Percentiles rank a stretch among this genome's conserved stretches.
These are phyloP conservation scores for Scolanthus callimorphus DNA, from an alignment of 92 coral and sea anemone species.

Conservation along the genomic window DNA sequence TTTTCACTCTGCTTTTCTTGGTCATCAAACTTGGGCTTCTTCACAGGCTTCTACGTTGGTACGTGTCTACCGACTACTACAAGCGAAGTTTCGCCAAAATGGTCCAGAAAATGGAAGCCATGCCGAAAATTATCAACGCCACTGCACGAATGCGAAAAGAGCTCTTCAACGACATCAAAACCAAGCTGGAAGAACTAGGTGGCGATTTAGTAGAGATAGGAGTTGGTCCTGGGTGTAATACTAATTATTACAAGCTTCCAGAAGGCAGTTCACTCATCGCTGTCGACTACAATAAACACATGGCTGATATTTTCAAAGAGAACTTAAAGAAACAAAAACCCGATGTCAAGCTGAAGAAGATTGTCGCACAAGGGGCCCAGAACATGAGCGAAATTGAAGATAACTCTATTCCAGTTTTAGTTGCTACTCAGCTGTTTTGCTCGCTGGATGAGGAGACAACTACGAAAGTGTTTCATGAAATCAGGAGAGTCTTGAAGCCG, in stretches of 20 bases:
- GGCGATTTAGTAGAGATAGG: conserved; percentile 71
- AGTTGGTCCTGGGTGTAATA: conserved; percentile 59
- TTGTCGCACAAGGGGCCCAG: conserved; percentile 46
- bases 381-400: conserved; percentile 51
- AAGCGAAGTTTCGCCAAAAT: neutral
- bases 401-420: conserved; percentile 49
- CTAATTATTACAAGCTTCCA: conserved; percentile 39
- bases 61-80: neutral
- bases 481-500: conserved; percentile 70
- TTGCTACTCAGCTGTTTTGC: conserved; percentile 47
- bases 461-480: conserved; percentile 37
- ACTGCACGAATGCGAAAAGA: neutral
- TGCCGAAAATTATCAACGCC: conserved; percentile 7
- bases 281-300: conserved; percentile 47
- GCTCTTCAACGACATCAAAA: conserved; percentile 20
- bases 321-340: conserved; percentile 31
- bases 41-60: neutral
- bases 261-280: conserved; percentile 47
- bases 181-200: conserved; percentile 26
- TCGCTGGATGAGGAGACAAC: conserved; percentile 27
- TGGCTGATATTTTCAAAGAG: conserved; percentile 36
- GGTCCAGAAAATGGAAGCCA: neutral
- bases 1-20: neutral
- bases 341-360: conserved; percentile 42
- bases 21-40: neutral